These are phyloP conservation scores for Stegastes partitus DNA, from an alignment of 2,113 vertebrate genomes.

Conservation along the genomic window DNA sequence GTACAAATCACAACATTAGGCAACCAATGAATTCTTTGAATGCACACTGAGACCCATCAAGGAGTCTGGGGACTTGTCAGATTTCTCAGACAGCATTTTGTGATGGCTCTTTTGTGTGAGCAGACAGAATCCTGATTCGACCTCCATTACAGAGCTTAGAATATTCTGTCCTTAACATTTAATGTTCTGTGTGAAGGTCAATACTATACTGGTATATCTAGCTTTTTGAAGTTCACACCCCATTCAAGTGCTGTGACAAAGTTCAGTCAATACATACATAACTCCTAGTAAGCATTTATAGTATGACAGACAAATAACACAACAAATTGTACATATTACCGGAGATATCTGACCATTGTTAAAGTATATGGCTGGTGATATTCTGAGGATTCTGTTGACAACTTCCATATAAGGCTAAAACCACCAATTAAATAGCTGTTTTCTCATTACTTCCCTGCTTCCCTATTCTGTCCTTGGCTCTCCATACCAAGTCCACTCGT, in stretches of 20 bases:
- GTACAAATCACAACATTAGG: slow-evolving; percentile 6
- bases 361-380: too few relatives aligned
- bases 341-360: too few relatives aligned
- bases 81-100: slow-evolving; percentile 23
- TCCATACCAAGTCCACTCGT: neutral
- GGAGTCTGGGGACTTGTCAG: slow-evolving; percentile 20
- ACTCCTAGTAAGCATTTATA: neutral
- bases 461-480: neutral
- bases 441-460: too few relatives aligned
- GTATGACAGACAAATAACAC: neutral
- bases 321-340: too few relatives aligned
- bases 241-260: neutral
- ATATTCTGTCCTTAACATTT: slow-evolving; percentile 32
- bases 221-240: slow-evolving; percentile 20
- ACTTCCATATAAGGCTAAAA: too few relatives aligned
- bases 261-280: too few relatives aligned
- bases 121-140: slow-evolving; percentile 26
- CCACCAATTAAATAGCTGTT: too few relatives aligned
- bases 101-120: slow-evolving; percentile 31
- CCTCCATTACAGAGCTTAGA: neutral
- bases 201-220: neutral
- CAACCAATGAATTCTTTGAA: neutral
- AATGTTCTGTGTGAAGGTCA: slow-evolving; percentile 17
- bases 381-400: too few relatives aligned
- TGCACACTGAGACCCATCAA: neutral